phyloP scores from a whole-genome alignment of 2,113 vertebrate genomes.

The Pteropus alecto region DNA sequence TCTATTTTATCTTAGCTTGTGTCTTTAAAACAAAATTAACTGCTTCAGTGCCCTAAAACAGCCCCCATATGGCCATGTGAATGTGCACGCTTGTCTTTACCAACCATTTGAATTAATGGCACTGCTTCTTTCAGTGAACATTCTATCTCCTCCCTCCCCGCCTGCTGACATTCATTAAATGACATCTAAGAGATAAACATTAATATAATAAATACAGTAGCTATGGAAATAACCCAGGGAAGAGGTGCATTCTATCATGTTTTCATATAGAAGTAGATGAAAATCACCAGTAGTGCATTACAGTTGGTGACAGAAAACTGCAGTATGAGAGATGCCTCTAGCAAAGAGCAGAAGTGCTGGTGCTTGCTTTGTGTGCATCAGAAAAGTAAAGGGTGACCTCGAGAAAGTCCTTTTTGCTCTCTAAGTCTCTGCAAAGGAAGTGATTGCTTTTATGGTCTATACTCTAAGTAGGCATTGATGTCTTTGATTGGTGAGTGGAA shows the following conservation, averaged over 20 bases:
- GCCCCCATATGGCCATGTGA: conserved; percentile 16
- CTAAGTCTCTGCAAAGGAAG: not conserved
- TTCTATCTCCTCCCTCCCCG: conserved; percentile 22
- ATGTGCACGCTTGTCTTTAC: not conserved
- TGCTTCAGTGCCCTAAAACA: conserved; percentile 48
- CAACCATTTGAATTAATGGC: conserved; percentile 54
- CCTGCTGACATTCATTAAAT: conserved; percentile 56
- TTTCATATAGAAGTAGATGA: conserved; percentile 62
- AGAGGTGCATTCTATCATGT: conserved; percentile 49
- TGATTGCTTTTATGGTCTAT: not conserved
- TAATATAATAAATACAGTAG: conserved; percentile 66
- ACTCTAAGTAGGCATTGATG: not conserved
- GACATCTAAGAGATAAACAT: conserved; percentile 68
- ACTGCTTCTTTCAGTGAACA: not conserved
- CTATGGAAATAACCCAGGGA: conserved; percentile 56
- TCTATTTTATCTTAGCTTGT: conserved; percentile 38
- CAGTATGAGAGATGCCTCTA: not conserved
- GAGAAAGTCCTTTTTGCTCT: conserved; percentile 21
- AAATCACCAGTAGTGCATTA: conserved; percentile 57
- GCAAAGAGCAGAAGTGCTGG: not conserved
- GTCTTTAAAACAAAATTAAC: conserved; percentile 69
- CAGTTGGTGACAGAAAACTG: not conserved
- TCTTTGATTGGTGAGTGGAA: not conserved
- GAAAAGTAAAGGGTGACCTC: conserved; percentile 33
- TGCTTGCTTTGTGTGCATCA: not conserved